Percentiles rank a stretch among this genome's conserved stretches.
phyloP scores from a whole-genome alignment of 2,888 invertebrate genomes.

The Acanthococcus lagerstroemiae region DNA sequence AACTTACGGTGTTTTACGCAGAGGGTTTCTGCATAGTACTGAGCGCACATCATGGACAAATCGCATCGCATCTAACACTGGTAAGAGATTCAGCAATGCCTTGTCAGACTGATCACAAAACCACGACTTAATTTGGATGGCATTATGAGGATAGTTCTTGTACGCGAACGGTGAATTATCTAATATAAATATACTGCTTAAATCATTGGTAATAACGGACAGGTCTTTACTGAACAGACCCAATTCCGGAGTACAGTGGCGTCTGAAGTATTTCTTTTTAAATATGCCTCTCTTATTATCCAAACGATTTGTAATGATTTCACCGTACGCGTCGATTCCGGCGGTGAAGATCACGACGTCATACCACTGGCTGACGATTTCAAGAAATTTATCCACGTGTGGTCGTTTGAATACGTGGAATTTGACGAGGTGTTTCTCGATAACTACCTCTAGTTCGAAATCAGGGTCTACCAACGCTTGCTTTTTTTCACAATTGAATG shows the following conservation, averaged over 20 bases:
- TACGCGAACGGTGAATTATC: constrained; percentile 25
- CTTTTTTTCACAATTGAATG: constrained; percentile 10
- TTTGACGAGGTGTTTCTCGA: constrained; percentile 21
- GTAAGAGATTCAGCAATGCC: constrained; percentile 20
- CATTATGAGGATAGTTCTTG: constrained; percentile 23
- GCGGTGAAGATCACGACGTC: constrained; percentile 23
- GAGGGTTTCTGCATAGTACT: constrained; percentile 20
- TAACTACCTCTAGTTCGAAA: constrained; percentile 19
- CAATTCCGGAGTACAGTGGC: constrained; percentile 25
- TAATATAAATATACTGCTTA: constrained; percentile 21
- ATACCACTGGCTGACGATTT: constrained; percentile 26
- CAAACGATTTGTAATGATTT: constrained; percentile 26
- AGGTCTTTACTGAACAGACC: constrained; percentile 25
- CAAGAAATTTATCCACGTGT: constrained; percentile 17
- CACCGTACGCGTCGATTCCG: constrained; percentile 21
- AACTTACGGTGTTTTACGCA: constrained; percentile 10
- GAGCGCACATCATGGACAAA: constrained; percentile 25
- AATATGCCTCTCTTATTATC: constrained; percentile 26
- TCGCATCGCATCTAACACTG: constrained; percentile 19
- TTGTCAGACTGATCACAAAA: constrained; percentile 22
- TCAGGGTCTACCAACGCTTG: constrained; percentile 6
- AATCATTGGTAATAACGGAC: constrained; percentile 16
- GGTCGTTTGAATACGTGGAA: constrained; percentile 26
- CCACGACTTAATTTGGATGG: constrained; percentile 21
- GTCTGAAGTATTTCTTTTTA: constrained; percentile 24